These are phyloP conservation scores for Mormyrops attenuatus DNA, from an alignment of 2,797 vertebrate genomes.

Conservation along the genomic window DNA sequence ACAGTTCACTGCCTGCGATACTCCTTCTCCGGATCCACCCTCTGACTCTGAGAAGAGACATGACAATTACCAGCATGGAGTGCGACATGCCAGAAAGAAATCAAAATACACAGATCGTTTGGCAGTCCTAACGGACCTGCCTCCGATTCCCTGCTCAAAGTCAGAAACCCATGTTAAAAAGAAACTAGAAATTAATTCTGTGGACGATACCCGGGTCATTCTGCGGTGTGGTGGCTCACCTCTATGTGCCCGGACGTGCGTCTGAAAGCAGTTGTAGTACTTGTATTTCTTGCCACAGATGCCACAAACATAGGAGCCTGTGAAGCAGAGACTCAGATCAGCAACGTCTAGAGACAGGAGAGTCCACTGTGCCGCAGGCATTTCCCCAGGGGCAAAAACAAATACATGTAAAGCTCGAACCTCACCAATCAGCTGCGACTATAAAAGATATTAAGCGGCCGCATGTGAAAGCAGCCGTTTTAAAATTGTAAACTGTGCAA, in stretches of 20 bases:
- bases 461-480: not conserved
- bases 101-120: not conserved
- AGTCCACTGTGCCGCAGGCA: not conserved
- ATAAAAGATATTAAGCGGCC: not conserved
- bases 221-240: slow-evolving; percentile 58
- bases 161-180: not conserved
- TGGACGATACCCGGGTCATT: not conserved
- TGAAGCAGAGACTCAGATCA: slow-evolving; percentile 37
- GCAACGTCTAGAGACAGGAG: not conserved
- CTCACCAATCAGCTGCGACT: not conserved
- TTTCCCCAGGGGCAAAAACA: not conserved
- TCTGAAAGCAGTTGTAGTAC: slow-evolving; percentile 99
- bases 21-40: slow-evolving; percentile 75
- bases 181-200: not conserved
- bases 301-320: slow-evolving; percentile 93
- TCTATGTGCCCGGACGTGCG: slow-evolving; percentile 92
- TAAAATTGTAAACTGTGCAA: not conserved
- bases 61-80: slow-evolving; percentile 19
- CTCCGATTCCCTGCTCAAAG: not conserved
- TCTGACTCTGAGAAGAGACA: slow-evolving; percentile 74
- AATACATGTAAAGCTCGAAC: not conserved
- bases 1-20: slow-evolving; percentile 78
- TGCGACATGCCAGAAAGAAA: not conserved
- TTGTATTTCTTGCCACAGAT: slow-evolving; percentile 99
- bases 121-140: not conserved